Base-by-base conservation (phyloP, 1,140 invertebrate species). In the Drosophila repletoides region DNA sequence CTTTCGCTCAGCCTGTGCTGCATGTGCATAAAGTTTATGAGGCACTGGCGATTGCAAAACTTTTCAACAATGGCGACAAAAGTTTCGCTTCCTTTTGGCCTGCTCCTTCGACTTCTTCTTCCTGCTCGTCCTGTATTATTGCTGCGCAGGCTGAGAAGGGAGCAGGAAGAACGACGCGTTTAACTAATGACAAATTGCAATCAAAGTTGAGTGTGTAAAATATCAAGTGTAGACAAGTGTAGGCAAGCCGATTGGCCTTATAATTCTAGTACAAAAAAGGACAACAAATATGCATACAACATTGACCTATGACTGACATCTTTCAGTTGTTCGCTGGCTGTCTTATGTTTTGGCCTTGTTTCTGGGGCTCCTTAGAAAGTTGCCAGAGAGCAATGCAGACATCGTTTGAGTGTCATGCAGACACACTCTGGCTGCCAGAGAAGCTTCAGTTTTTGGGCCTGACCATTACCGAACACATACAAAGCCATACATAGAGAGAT, bases 11-110 rank as follows among this genome's bases (percentile, higher is more conserved):
- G 6, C 24, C 58, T 28, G n/a, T 22, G 33, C 41, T 83, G 73
- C 79, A 73, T 84, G 71, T 77, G 77, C 73, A 81, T 68, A 81
- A 73, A 65, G 77, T 84, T 70, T 77, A 84, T 72, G 74, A 74
- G 80, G 60, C 75, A 71, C 80, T 74, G 80, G 75, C 79, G 77
- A 84, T 84, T 84, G 77, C 77, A 64, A 83, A 83, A 83, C 79
- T 83, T 83, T 77, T 66, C 70, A 73, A 79, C 77, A 83, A 84
- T 84, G 77, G 81, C 70, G 76, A 81, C 76, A 77, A 77, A 84
- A 84, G 63, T 84, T 84, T 76, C 63, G 56, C 73, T 64, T 83
- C 56, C 77, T 61, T 43, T 53, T 26, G 41, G 21, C 5, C 31
- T 40, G 31, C 5, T 28, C 26, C 26, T 6, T n/a, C n/a, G n/a